phyloP scores from a whole-genome alignment of 2,888 invertebrate genomes.

The Anticlea derivata region DNA sequence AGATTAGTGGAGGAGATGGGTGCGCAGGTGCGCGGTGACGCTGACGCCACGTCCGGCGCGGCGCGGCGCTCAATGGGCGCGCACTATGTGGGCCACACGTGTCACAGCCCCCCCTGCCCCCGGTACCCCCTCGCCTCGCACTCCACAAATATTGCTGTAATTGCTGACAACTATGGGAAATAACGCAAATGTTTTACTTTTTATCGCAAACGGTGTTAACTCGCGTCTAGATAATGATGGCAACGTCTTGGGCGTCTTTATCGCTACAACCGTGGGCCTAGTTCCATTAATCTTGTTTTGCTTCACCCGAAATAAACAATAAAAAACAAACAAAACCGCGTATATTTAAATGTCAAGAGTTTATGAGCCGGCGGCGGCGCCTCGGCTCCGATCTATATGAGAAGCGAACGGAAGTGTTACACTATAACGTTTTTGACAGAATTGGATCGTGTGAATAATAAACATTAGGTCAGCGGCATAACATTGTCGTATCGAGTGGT shows the following conservation, averaged over 20 bases:
- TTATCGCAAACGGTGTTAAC: slow-evolving; percentile 68
- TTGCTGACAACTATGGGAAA: slow-evolving; percentile 80
- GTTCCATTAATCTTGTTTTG: slow-evolving; percentile 35
- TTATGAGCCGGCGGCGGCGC: slow-evolving; percentile 32
- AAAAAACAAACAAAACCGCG: slow-evolving; percentile 36
- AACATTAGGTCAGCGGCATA: slow-evolving; percentile 58
- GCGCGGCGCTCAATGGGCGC: slow-evolving; percentile 68
- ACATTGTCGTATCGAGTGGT: slow-evolving; percentile 52
- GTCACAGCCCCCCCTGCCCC: slow-evolving; percentile 51
- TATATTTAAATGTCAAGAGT: slow-evolving; percentile 29
- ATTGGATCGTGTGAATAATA: slow-evolving; percentile 71
- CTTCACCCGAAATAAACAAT: slow-evolving; percentile 38
- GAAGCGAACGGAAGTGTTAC: slow-evolving; percentile 53
- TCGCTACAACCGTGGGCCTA: slow-evolving; percentile 37
- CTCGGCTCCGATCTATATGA: slow-evolving; percentile 49
- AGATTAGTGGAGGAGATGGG: slow-evolving; percentile 39
- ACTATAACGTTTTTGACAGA: slow-evolving; percentile 59
- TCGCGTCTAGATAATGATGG: slow-evolving; percentile 65
- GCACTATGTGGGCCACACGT: slow-evolving; percentile 80
- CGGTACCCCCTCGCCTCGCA: slow-evolving; percentile 45
- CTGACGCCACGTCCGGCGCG: slow-evolving; percentile 72
- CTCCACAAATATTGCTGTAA: slow-evolving; percentile 68
- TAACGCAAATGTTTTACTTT: slow-evolving; percentile 71
- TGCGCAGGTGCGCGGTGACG: slow-evolving; percentile 61
- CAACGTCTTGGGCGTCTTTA: slow-evolving; percentile 48